phyloP scores from a whole-genome alignment of 2,113 vertebrate species.

The Eclectus roratus region DNA sequence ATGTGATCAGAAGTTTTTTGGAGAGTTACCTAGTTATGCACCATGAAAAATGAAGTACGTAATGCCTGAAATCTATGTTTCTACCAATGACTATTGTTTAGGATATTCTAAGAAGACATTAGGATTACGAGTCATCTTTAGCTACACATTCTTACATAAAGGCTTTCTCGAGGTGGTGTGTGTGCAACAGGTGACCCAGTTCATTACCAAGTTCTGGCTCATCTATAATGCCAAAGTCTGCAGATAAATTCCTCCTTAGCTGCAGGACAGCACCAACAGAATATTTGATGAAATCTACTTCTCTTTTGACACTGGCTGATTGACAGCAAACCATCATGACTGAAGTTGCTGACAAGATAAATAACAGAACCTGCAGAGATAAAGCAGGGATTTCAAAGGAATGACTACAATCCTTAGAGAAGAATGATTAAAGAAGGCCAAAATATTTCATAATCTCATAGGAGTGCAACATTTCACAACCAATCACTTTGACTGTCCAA shows the following conservation, averaged over 20 bases:
- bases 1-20: conserved; percentile 38
- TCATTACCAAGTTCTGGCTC: not conserved
- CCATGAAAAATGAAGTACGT: not conserved
- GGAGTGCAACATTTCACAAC: not conserved
- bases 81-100: not conserved
- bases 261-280: not conserved
- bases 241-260: not conserved
- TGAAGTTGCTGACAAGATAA: conserved; percentile 24
- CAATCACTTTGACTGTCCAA: not conserved
- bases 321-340: not conserved
- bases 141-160: not conserved
- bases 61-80: not conserved
- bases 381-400: conserved; percentile 7
- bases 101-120: not conserved
- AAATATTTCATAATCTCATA: not conserved
- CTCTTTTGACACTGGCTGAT: not conserved
- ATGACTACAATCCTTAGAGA: not conserved
- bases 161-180: not conserved
- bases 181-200: not conserved
- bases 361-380: not conserved
- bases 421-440: not conserved
- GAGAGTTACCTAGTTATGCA: conserved; percentile 57
- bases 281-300: not conserved
- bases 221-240: not conserved
- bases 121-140: not conserved